phyloP scores from a whole-genome alignment of 2,797 vertebrate genomes.

The Platyrinchus mystaceus region DNA sequence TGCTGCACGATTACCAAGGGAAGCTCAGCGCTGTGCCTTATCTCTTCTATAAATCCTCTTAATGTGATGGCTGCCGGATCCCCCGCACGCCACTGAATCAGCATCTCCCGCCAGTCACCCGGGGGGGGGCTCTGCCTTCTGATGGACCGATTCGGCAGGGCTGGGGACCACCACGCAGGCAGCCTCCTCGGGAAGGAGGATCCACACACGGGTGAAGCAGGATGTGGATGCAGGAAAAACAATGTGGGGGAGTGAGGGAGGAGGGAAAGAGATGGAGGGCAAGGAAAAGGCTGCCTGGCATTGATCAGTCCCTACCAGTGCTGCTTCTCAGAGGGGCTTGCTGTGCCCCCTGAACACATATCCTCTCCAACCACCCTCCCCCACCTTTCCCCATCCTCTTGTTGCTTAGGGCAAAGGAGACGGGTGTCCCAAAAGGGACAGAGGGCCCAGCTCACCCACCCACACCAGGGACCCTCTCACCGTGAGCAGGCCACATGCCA shows the following conservation, averaged over 20 bases:
- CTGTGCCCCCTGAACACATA: fast-evolving
- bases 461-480: background rate
- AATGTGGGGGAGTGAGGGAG: fast-evolving
- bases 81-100: background rate
- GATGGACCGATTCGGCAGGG: background rate
- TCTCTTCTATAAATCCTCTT: slow-evolving; percentile 9
- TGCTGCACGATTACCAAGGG: background rate
- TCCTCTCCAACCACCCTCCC: background rate
- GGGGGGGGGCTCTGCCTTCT: background rate
- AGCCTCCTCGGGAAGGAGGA: background rate
- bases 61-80: background rate
- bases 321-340: background rate
- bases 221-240: background rate
- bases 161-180: background rate
- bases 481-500: background rate
- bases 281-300: background rate
- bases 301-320: fast-evolving
- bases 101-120: background rate
- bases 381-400: background rate
- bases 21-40: background rate
- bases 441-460: background rate
- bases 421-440: background rate
- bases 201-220: background rate
- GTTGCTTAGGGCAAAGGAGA: fast-evolving
- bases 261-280: fast-evolving